These are phyloP conservation scores for Narcine bancroftii DNA, from an alignment of 2,113 vertebrate genomes.

Conservation along the genomic window DNA sequence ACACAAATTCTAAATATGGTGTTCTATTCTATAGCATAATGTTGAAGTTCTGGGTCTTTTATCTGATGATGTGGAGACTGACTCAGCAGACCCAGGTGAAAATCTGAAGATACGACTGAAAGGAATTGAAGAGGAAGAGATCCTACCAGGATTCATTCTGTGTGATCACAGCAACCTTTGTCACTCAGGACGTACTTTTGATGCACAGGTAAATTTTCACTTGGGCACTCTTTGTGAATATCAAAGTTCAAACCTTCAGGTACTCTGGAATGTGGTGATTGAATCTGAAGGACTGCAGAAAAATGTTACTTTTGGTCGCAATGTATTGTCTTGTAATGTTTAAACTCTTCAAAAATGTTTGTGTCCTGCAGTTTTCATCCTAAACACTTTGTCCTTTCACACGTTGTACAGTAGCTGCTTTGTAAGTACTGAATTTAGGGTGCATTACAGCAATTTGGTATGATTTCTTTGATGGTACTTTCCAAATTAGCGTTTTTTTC, in stretches of 20 bases:
- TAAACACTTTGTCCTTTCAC: neutral
- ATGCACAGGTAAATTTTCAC: conserved; percentile 75
- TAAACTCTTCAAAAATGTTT: neutral
- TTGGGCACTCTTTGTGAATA: too few species aligned
- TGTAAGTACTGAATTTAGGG: too few species aligned
- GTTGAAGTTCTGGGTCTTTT: conserved; percentile 95
- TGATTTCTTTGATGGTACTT: too few species aligned
- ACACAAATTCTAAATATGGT: neutral
- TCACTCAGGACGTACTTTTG: conserved; percentile 95
- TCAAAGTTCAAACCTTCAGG: too few species aligned
- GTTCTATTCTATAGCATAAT: conserved; percentile 71
- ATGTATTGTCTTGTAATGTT: too few species aligned
- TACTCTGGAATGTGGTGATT: too few species aligned
- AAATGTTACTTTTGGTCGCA: too few species aligned
- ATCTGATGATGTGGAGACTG: conserved; percentile 95
- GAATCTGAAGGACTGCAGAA: too few species aligned
- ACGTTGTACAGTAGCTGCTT: too few species aligned
- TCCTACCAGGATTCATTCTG: conserved; percentile 95
- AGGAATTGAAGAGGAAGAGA: conserved; percentile 97
- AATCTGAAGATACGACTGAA: conserved; percentile 95
- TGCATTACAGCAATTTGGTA: too few species aligned
- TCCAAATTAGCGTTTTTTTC: too few species aligned
- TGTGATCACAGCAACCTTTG: conserved; percentile 94
- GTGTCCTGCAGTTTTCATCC: neutral
- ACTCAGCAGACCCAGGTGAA: conserved; percentile 86